A percentile compares a stretch with the other conserved stretches of the same genome.
Conservation (phyloP, 2,797 vertebrate genomes). For the Poeciliopsis paucimaculata region DNA sequence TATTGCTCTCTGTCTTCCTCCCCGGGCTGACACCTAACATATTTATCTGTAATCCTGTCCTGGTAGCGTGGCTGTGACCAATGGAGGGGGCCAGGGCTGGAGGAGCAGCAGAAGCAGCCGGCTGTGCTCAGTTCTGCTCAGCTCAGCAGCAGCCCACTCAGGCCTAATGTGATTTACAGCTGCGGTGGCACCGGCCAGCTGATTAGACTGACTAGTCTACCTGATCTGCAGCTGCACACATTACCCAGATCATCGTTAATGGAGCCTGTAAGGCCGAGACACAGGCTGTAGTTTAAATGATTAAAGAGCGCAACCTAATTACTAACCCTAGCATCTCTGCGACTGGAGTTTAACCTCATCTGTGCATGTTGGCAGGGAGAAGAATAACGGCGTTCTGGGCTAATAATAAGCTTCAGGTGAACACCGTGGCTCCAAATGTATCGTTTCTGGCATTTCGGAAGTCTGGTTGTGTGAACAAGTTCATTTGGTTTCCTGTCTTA, state of each 20-base stretch:
- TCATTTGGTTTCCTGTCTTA: constrained; percentile 10
- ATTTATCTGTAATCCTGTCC: constrained; percentile 80
- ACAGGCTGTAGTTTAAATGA: constrained; percentile 44
- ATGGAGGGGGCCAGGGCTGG: constrained; percentile 67
- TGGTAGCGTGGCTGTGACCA: constrained; percentile 72
- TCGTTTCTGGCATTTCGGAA: not conserved
- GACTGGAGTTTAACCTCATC: constrained; percentile 32
- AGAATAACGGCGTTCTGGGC: constrained; percentile 3
- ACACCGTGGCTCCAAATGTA: not conserved
- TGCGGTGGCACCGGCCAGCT: constrained; percentile 58
- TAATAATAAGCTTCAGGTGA: constrained; percentile 31
- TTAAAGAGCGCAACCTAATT: constrained; percentile 43
- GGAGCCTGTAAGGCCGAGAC: constrained; percentile 40
- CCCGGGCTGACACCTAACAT: constrained; percentile 74
- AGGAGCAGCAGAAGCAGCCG: constrained; percentile 56
- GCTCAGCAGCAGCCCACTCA: constrained; percentile 67
- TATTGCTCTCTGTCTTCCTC: constrained; percentile 70
- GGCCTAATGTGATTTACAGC: constrained; percentile 77
- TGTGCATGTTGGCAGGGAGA: constrained; percentile 30
- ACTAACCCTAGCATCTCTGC: constrained; percentile 37
- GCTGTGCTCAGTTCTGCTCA: constrained; percentile 7
- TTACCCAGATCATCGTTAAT: constrained; percentile 64
- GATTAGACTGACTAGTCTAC: constrained; percentile 76
- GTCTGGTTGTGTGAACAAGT: constrained; percentile 12
- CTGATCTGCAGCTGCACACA: constrained; percentile 73